Base-by-base conservation (phyloP, 1,140 invertebrate species). In the Bombus cullumanus region DNA sequence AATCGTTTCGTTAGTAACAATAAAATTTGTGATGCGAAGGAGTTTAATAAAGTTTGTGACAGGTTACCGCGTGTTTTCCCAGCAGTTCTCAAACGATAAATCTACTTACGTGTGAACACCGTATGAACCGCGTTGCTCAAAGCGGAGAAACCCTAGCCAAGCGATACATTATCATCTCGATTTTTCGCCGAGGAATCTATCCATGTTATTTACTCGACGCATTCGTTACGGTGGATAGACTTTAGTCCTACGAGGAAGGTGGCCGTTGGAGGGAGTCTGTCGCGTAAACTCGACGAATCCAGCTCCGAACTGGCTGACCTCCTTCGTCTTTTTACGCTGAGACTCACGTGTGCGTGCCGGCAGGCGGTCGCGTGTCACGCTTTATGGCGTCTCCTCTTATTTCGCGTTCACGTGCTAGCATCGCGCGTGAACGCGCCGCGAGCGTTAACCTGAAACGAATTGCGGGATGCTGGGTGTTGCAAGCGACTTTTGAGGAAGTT, bases 311-410 rank as follows among this genome's bases (percentile, higher is more conserved):
- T 43, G 47, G 72, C 73, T 69, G 62, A 76, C 85, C 80, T 83
- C 73, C 47, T 86, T 86, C 59, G 68, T 39, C n/a, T 31, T 72
- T 83, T 83, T 76, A 53, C 64, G 6, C 22, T 22, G 34, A 41
- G 4, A 34, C 64, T 85, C 86, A 86, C 84, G 79, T 86, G 84
- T 69, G 37, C 43, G 34, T 68, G 64, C 64, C 76, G 76, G 59
- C 53, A 28, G 80, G 62, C 69, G 47, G 71, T 87, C 82, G 80
- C 84, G 83, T 86, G 80, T 89, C 86, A 85, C 82, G 86, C 81
- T 83, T 88, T 74, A 80, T 81, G 62, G 81, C 87, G 64, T 68
- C 37, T 62, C 62, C 74, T 66, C 80, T 62, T n/a, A 77, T 64
- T 53, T 68, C 83, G 77, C 68, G 66, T 71, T 88, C 81, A 86